A percentile compares a stretch with the other conserved stretches of the same genome.
Evolutionary conservation across 2,888 invertebrate species (phyloP).

Genomic region (Xanthorhoe spadicearia): DNA sequence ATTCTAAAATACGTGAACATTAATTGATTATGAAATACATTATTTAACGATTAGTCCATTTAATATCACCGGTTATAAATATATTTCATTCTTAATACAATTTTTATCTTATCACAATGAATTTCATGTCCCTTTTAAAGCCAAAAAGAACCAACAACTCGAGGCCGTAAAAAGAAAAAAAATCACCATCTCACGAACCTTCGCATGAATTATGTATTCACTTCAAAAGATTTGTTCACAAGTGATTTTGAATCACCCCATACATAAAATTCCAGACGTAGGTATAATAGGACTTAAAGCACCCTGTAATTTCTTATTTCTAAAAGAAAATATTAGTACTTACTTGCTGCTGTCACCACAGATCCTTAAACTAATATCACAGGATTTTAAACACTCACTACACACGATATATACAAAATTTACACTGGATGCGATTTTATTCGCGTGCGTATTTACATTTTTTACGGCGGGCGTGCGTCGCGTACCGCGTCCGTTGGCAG

Average conservation of each 20-base stretch:
- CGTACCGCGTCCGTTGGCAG: constrained; percentile 51
- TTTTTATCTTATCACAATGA: too few relatives aligned
- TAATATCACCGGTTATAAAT: not conserved
- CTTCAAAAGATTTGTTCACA: constrained; percentile 11
- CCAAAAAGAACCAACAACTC: not conserved
- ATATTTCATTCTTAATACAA: not conserved
- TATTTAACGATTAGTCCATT: constrained; percentile 34
- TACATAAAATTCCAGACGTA: not conserved
- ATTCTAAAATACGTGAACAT: constrained; percentile 22
- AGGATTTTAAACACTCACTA: constrained; percentile 69
- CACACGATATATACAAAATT: constrained; percentile 58
- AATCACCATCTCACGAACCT: not conserved
- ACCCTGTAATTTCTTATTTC: constrained; percentile 4
- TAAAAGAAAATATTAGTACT: constrained; percentile 63
- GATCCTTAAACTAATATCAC: constrained; percentile 79
- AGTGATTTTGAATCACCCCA: constrained; percentile 1
- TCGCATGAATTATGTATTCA: constrained; percentile 18
- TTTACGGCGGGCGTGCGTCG: constrained; percentile 55
- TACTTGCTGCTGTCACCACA: constrained; percentile 64
- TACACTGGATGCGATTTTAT: constrained; percentile 62
- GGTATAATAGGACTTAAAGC: not conserved
- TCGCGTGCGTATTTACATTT: constrained; percentile 58
- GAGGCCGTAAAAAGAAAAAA: constrained; percentile 5
- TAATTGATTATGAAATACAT: constrained; percentile 16
- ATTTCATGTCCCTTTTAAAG: not conserved